phyloP scores from a whole-genome alignment of 2,113 vertebrate genomes.

The Onychostruthus taczanowskii region DNA sequence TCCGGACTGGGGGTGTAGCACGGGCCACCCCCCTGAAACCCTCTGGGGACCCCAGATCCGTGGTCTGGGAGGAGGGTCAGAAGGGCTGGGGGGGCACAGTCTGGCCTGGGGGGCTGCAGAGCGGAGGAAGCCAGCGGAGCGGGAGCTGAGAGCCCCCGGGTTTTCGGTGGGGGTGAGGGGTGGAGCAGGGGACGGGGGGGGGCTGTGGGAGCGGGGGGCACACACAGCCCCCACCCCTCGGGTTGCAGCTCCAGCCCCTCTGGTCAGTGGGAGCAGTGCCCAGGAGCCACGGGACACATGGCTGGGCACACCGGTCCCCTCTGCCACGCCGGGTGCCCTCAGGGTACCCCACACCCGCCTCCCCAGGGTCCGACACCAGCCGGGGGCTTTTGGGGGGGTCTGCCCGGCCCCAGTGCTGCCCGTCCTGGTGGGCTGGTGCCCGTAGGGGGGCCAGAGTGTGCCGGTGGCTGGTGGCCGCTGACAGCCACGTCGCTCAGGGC shows the following conservation, averaged over 20 bases:
- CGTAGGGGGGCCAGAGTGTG: not conserved
- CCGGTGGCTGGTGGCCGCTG: not conserved
- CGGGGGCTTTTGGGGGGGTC: not conserved
- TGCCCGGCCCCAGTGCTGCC: not conserved
- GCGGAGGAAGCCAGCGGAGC: not conserved
- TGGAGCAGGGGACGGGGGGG: not conserved
- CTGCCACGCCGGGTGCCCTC: rapidly evolving
- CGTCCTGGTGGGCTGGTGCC: not conserved
- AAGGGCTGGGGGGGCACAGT: not conserved
- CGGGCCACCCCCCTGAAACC: not conserved
- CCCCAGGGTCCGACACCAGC: rapidly evolving
- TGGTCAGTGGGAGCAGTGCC: not conserved
- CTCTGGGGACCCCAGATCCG: not conserved
- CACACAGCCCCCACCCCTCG: not conserved
- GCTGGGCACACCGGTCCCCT: not conserved
- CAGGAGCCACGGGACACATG: rapidly evolving
- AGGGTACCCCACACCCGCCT: not conserved
- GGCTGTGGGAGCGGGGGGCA: not conserved
- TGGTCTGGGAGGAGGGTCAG: not conserved
- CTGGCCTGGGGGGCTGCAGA: not conserved
- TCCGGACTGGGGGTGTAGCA: too few species aligned
- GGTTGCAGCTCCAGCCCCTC: not conserved
- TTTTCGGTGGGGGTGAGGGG: not conserved
- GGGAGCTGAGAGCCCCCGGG: not conserved
- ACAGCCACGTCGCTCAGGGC: conserved; percentile 43